These are phyloP conservation scores for Lindbergichthys nudifrons DNA, from an alignment of 2,797 vertebrate genomes.

Conservation along the genomic window DNA sequence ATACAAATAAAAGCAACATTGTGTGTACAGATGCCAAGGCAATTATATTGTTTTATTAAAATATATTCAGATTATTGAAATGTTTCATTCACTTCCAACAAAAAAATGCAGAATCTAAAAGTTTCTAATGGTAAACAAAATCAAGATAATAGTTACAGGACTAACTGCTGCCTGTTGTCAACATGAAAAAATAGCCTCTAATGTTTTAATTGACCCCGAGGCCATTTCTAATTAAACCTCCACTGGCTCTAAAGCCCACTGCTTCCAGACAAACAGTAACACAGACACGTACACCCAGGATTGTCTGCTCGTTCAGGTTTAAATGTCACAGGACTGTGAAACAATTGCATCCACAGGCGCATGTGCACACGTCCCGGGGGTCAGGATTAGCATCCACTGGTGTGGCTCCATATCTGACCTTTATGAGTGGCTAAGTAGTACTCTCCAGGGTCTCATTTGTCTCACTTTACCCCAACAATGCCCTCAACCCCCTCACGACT, in stretches of 20 bases:
- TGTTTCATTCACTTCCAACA: neutral
- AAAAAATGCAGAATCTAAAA: neutral
- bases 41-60: neutral
- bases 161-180: conserved; percentile 12
- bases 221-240: conserved; percentile 73
- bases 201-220: conserved; percentile 69
- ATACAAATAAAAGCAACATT: too few species aligned
- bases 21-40: too few species aligned
- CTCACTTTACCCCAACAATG: conserved; percentile 69
- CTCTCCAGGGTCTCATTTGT: conserved; percentile 81
- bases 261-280: conserved; percentile 49
- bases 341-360: conserved; percentile 74
- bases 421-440: conserved; percentile 78
- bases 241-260: conserved; percentile 38
- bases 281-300: conserved; percentile 52
- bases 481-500: conserved; percentile 52
- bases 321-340: conserved; percentile 83
- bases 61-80: neutral
- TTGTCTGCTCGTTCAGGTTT: conserved; percentile 66
- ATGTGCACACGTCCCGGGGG: conserved; percentile 74
- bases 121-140: conserved; percentile 28
- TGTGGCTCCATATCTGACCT: conserved; percentile 82
- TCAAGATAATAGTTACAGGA: conserved; percentile 32
- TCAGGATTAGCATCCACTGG: conserved; percentile 79
- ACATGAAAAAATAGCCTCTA: conserved; percentile 39